A percentile compares a stretch with the other conserved stretches of the same genome.
phyloP scores from a whole-genome alignment of 1,140 invertebrate genomes.

The Drosophila triauraria region DNA sequence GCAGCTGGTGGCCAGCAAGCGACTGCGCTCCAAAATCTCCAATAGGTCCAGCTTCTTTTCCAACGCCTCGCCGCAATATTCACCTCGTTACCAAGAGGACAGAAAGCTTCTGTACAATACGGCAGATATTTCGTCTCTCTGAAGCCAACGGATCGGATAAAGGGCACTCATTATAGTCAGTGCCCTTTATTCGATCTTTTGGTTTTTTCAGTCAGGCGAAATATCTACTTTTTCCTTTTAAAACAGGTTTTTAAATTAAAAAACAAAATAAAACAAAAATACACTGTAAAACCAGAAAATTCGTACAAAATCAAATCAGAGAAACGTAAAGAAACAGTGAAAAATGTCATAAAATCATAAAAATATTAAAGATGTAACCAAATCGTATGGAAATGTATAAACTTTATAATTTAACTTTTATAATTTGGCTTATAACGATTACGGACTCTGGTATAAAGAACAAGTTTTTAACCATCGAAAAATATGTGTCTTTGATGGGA shows the following conservation, averaged over 20 bases:
- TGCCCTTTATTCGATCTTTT: conserved; percentile 12
- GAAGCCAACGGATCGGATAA: conserved; percentile 16
- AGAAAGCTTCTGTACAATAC: not conserved
- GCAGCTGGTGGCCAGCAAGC: conserved; percentile 41
- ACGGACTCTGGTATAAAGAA: not conserved
- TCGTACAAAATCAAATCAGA: not conserved
- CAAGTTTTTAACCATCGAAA: too few relatives aligned
- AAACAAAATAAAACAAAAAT: not conserved
- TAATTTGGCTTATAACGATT: too few relatives aligned
- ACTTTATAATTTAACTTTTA: too few relatives aligned
- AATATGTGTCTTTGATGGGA: not conserved
- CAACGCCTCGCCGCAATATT: not conserved
- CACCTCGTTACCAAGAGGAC: not conserved
- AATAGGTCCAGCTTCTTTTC: conserved; percentile 34
- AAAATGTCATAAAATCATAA: not conserved
- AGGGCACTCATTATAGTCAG: not conserved
- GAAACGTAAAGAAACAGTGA: too few relatives aligned
- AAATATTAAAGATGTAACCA: conserved; percentile 3
- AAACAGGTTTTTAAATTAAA: not conserved
- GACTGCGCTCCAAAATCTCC: conserved; percentile 33
- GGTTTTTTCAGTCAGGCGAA: not conserved
- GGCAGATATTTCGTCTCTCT: not conserved
- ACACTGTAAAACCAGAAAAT: not conserved
- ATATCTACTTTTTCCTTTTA: not conserved
- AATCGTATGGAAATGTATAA: conserved; percentile 9